Percentiles rank a stretch among this genome's conserved stretches.
phyloP scores from a whole-genome alignment of 2,113 vertebrate genomes.

The Talpa occidentalis region DNA sequence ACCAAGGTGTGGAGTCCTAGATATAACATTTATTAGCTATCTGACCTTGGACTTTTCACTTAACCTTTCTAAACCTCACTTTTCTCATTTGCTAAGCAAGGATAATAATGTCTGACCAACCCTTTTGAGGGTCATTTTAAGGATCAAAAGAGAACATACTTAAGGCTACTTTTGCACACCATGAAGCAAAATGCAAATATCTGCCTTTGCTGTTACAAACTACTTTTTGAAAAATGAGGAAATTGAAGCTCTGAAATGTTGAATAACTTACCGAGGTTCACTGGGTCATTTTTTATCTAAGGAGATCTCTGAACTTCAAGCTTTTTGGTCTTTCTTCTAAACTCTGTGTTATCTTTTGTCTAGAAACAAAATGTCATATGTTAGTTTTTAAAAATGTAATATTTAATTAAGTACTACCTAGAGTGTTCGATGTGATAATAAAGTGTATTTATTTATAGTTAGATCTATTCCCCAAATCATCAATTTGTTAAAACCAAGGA shows the following conservation, averaged over 20 bases:
- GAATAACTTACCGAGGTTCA: constrained; percentile 58
- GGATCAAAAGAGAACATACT: not conserved
- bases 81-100: constrained; percentile 44
- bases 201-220: not conserved
- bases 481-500: constrained; percentile 41
- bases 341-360: constrained; percentile 13
- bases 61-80: constrained; percentile 36
- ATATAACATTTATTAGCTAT: not conserved
- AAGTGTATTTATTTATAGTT: constrained; percentile 64
- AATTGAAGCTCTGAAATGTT: constrained; percentile 11
- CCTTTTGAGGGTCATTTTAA: not conserved
- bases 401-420: constrained; percentile 63
- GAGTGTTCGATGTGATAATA: constrained; percentile 45
- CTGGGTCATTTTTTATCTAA: constrained; percentile 46
- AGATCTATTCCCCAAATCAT: constrained; percentile 45
- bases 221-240: constrained; percentile 37
- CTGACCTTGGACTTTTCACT: not conserved
- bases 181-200: not conserved
- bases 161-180: not conserved
- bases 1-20: not conserved
- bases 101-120: not conserved
- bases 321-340: constrained; percentile 8
- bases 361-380: constrained; percentile 36
- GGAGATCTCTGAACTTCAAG: constrained; percentile 36
- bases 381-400: constrained; percentile 4